Evolutionary conservation across 1,140 invertebrate species (phyloP), one percentile per base, ranked within the genome.

Genomic region (Macrotrachela quadricornifera): DNA sequence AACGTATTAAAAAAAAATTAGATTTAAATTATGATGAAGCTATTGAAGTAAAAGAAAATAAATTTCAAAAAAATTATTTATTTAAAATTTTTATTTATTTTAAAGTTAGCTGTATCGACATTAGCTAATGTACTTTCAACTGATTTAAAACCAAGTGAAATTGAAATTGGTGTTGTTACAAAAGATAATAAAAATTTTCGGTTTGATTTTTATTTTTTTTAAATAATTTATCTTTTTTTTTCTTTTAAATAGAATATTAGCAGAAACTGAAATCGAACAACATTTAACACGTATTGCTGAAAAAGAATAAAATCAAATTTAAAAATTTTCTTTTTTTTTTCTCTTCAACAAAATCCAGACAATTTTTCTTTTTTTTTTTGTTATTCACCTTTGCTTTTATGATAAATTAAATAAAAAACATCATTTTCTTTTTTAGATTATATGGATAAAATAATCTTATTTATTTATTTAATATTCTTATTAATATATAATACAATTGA

Each of bases 271-370:
- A 71, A 80, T 92, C 62, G 90, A 96, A 69, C 76, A 76, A 61
- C 86, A 94, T 72, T 73, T 97, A 49, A 86, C 81, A 59, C 79
- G 82, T n/a, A 88, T 96, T 69, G 83, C 88, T 56, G 87, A 94
- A 67, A 87, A 85, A 71, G 88, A 94, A 59, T 73, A 61, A 64
- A 30, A 16, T 15, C 17, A 55, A 4, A 30, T 30, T 30, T 30
- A 2, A 30, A 30, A 30, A 30, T 4, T 30, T 30, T 30, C 3
- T 30, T 30, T 2, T 30, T 30, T 4, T 30, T 30, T 8, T 2
- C 21, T 30, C 21, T 30, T 30, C n/a, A n/a, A n/a, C n/a, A n/a
- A n/a, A n/a, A n/a, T n/a, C n/a, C n/a, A n/a, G n/a, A n/a, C n/a
- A n/a, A n/a, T n/a, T 30, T 30, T 8, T 30, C 8, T 30, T 30